Base-by-base conservation (phyloP, 2,113 vertebrate genomes). In the Ceratotherium simum region DNA sequence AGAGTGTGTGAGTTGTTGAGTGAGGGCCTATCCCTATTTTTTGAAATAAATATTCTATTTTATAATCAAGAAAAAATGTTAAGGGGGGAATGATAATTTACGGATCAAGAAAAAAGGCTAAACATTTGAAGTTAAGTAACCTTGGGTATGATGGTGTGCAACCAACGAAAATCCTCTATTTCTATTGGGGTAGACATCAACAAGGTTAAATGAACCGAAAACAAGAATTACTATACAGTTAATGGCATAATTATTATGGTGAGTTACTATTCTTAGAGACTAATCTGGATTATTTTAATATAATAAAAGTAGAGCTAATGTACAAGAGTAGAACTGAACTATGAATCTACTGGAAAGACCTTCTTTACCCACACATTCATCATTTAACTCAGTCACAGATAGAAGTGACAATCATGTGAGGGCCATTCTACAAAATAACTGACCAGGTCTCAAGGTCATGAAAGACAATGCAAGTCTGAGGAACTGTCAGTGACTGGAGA, bases 41-140 rank as follows among this genome's bases (percentile, higher is more conserved):
- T 92, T 60, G 33, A 72, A 88, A 76, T 48, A 60, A 82, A 11
- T 83, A 88, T 79, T 94, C 83, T 82, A 73, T 8, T 89, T 91
- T 70, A 76, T 73, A 84, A 87, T 58, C 90, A 90, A 91, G 27
- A 75, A 83, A 93, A 95, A 90, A 81, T 2, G 76, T 0, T 69
- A 80, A 90, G 16, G 39, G 33, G 42, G 20, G 6, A 76, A 82
- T 65, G 54, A 58, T 72, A 93, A 94, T 17, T 80, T 73, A 93
- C 20, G 12, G 48, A 76, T 70, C 58, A 78, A 91, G 67, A 65
- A 54, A 82, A 82, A 90, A 70, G 36, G 16, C 2, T 67, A 85
- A 18, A 67, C n/a, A 96, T 42, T 85, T 17, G 8, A 83, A 87
- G 56, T 42, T 83, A 95, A 86, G 36, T 91, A 67, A 89, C 25